A percentile compares a stretch with the other conserved stretches of the same genome.
Evolutionary conservation across 2,888 invertebrate genomes (phyloP).

Genomic region (Spodoptera picta): DNA sequence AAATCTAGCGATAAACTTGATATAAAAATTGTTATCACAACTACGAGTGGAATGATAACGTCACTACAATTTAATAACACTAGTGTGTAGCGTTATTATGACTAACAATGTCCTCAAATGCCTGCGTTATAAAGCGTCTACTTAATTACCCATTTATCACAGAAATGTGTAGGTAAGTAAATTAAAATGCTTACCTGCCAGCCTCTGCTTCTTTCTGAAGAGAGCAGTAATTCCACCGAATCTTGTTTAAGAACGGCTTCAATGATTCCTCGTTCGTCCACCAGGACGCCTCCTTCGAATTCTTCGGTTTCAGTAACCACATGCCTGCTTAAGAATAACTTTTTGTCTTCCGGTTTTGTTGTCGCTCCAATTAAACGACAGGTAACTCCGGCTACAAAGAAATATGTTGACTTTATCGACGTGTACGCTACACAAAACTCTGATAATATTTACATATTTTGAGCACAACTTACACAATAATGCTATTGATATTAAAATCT

Average conservation of each 20-base stretch:
- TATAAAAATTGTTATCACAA: constrained; percentile 9
- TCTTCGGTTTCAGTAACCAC: constrained; percentile 87
- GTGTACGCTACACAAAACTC: not conserved
- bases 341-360: constrained; percentile 53
- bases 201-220: constrained; percentile 57
- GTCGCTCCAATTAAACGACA: constrained; percentile 38
- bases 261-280: constrained; percentile 89
- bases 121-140: not conserved
- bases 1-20: not conserved
- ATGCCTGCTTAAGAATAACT: constrained; percentile 76
- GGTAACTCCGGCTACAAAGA: constrained; percentile 43
- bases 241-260: constrained; percentile 82
- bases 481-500: constrained; percentile 36
- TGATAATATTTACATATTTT: constrained; percentile 1
- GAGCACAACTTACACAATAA: constrained; percentile 47
- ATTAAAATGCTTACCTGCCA: constrained; percentile 39
- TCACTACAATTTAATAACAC: not conserved
- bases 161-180: not conserved
- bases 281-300: constrained; percentile 89
- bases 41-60: not conserved
- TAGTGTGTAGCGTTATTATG: not conserved
- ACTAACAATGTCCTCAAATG: too few species aligned
- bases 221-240: constrained; percentile 68
- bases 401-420: constrained; percentile 13
- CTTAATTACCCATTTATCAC: not conserved